Evolutionary conservation across 2,113 vertebrate genomes (phyloP).

Genomic region (Galeopterus variegatus): DNA sequence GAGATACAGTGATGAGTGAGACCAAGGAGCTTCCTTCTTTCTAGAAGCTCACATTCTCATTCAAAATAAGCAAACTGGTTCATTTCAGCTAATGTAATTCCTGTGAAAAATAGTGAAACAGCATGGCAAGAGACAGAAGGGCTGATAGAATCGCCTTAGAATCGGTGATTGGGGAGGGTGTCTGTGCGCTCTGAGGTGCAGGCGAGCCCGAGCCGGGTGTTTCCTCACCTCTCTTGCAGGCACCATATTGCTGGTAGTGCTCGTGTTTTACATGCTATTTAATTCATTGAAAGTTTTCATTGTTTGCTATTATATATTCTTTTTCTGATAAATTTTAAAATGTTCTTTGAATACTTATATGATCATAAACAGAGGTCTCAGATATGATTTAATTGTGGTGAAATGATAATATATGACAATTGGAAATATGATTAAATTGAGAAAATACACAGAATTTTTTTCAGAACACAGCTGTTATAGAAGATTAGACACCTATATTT

Average conservation of each 20-base stretch:
- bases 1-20: neutral
- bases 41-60: neutral
- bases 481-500: conserved; percentile 66
- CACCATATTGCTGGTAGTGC: neutral
- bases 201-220: rapidly evolving
- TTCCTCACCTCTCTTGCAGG: neutral
- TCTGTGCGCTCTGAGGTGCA: rapidly evolving
- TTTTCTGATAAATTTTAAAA: conserved; percentile 62
- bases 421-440: conserved; percentile 77
- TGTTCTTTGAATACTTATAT: neutral
- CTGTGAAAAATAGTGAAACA: too few species aligned
- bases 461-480: conserved; percentile 68
- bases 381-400: conserved; percentile 59
- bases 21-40: neutral
- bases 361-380: conserved; percentile 53
- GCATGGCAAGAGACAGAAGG: neutral
- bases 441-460: conserved; percentile 60
- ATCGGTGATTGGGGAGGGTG: neutral
- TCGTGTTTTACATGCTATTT: conserved; percentile 6
- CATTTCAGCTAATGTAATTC: neutral
- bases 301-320: conserved; percentile 41
- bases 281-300: neutral
- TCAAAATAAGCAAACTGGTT: neutral
- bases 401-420: conserved; percentile 66
- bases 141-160: neutral